Evolutionary conservation across 2,113 vertebrate species (phyloP).

Genomic region (Cavia aperea): DNA sequence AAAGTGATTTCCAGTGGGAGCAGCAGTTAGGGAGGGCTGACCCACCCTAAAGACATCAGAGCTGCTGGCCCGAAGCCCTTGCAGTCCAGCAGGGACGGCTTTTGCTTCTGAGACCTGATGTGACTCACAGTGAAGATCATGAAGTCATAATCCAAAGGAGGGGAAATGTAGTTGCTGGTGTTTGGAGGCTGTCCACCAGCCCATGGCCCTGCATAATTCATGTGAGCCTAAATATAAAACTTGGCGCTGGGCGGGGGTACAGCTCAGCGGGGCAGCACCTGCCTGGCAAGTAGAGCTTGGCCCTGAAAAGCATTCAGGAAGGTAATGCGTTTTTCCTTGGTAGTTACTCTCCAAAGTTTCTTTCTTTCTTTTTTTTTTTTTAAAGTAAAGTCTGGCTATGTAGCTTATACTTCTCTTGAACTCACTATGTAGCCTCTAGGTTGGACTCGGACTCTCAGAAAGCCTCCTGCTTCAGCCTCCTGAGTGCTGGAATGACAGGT

Average conservation of each 20-base stretch:
- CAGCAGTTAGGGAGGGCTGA: conserved; percentile 16
- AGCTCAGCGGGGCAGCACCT: too few species aligned
- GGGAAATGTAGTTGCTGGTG: conserved; percentile 34
- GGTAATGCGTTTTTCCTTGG: background rate
- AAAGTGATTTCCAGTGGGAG: background rate
- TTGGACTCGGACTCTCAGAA: background rate
- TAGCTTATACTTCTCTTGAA: background rate
- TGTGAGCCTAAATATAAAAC: conserved; percentile 18
- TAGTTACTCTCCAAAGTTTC: background rate
- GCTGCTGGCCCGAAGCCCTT: conserved; percentile 22
- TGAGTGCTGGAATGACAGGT: background rate
- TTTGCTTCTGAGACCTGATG: conserved; percentile 56
- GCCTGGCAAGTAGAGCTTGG: background rate
- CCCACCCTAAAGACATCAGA: background rate
- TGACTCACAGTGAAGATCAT: conserved; percentile 49
- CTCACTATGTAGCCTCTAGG: background rate
- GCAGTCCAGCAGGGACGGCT: conserved; percentile 20
- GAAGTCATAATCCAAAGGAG: conserved; percentile 48
- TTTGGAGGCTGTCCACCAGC: conserved; percentile 30
- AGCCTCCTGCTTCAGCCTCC: background rate
- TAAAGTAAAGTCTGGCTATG: background rate
- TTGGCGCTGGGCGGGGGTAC: background rate
- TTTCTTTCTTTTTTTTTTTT: background rate
- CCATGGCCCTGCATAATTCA: conserved; percentile 24
- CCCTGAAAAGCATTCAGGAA: background rate